These are phyloP conservation scores for Lampropteryx suffumata DNA, from an alignment of 2,888 invertebrate genomes.

Conservation along the genomic window DNA sequence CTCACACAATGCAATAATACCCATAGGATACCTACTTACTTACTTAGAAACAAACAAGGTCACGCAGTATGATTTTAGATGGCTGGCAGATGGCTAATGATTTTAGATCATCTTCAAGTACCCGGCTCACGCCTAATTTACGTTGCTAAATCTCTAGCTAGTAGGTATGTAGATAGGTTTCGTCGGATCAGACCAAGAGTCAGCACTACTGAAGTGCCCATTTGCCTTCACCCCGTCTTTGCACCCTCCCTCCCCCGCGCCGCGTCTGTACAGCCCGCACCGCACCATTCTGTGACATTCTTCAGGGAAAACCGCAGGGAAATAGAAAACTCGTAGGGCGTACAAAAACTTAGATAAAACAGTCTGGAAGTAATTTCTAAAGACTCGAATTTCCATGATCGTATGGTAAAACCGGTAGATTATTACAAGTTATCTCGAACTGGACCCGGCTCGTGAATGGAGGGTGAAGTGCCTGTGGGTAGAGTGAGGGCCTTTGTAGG, in stretches of 20 bases:
- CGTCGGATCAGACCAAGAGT: constrained; percentile 1
- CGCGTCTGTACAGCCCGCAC: too few species aligned
- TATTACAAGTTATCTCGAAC: constrained; percentile 16
- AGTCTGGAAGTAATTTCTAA: too few species aligned
- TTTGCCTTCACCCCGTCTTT: background rate
- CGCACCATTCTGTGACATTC: background rate
- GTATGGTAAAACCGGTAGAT: too few species aligned
- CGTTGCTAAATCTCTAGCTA: background rate
- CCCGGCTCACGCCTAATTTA: background rate
- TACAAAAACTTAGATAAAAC: too few species aligned
- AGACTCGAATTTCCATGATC: background rate
- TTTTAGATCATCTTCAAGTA: too few species aligned
- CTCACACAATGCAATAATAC: background rate
- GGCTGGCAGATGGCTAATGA: too few species aligned
- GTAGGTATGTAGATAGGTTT: background rate
- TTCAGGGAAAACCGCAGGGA: background rate
- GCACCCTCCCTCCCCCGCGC: background rate
- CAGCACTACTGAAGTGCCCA: constrained; percentile 3
- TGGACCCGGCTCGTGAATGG: constrained; percentile 32
- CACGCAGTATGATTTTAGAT: too few species aligned
- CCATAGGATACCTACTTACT: background rate
- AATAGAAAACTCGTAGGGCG: background rate
- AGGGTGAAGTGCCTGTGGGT: background rate
- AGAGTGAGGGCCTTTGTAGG: background rate
- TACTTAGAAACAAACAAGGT: too few species aligned